These are phyloP conservation scores for Muscidifurax raptorellus DNA, from an alignment of 1,140 invertebrate species.

Conservation along the genomic window DNA sequence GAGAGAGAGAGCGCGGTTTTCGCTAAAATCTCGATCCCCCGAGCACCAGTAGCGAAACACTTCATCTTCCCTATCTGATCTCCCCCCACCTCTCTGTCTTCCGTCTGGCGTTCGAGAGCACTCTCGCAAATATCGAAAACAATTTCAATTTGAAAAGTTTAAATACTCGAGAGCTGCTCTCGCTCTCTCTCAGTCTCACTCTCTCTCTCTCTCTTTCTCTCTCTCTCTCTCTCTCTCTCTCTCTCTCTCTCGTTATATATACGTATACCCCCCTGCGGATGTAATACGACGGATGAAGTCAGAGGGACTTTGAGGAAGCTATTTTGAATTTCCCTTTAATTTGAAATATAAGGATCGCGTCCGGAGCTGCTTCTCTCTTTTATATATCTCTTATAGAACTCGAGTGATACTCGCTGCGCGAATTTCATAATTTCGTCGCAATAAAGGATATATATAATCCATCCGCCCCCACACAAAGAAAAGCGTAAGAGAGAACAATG, in stretches of 20 bases:
- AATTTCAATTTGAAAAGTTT: conserved; percentile 73
- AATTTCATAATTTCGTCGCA: neutral
- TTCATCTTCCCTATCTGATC: neutral
- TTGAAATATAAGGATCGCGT: conserved; percentile 66
- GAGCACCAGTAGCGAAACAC: neutral
- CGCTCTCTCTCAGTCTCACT: too few relatives aligned
- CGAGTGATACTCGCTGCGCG: conserved; percentile 3
- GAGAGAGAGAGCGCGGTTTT: neutral
- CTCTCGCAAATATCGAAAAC: conserved; percentile 67
- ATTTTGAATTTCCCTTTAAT: conserved; percentile 70
- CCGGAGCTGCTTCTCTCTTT: conserved; percentile 17
- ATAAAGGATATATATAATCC: neutral
- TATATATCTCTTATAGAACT: neutral
- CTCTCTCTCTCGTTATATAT: too few relatives aligned
- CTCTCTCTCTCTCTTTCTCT: too few relatives aligned
- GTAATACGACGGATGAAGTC: conserved; percentile 35
- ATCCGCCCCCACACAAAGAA: neutral
- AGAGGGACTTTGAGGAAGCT: conserved; percentile 62
- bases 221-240: too few relatives aligned
- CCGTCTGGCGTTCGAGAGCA: conserved; percentile 57
- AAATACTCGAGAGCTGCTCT: conserved; percentile 55
- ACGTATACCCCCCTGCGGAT: neutral
- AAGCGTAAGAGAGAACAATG: neutral
- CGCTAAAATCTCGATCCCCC: neutral
- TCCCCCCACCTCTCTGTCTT: neutral